Conservation (phyloP, 1,140 invertebrate species). For the Lethocerus indicus region DNA sequence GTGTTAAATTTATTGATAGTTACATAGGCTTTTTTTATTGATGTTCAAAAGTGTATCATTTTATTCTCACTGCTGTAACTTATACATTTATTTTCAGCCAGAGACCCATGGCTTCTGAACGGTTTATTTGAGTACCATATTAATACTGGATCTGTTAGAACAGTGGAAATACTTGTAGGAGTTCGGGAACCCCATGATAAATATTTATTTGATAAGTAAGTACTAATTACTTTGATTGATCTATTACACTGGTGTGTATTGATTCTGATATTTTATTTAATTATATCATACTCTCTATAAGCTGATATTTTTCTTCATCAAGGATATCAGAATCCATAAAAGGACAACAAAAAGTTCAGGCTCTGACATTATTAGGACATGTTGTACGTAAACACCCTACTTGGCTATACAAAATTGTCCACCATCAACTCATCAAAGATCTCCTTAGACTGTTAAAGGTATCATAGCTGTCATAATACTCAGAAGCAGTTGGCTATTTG, state of each 20-base stretch:
- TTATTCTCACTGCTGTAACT: neutral
- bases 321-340: constrained; percentile 29
- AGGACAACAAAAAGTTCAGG: constrained; percentile 35
- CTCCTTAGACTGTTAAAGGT: constrained; percentile 66
- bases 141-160: constrained; percentile 51
- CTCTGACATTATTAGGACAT: constrained; percentile 61
- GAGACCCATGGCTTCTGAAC: constrained; percentile 69
- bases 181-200: constrained; percentile 69
- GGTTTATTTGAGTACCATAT: constrained; percentile 72
- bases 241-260: no score
- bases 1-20: no score
- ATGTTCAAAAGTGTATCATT: neutral
- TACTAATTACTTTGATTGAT: no score
- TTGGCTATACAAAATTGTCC: constrained; percentile 70
- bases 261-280: constrained; percentile 3
- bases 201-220: constrained; percentile 50
- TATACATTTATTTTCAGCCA: constrained; percentile 34
- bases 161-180: constrained; percentile 60
- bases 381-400: constrained; percentile 67
- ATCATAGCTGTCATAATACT: constrained; percentile 16
- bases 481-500: neutral
- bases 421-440: constrained; percentile 53
- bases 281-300: neutral
- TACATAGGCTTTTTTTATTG: no score
- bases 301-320: constrained; percentile 14